Percentiles rank a stretch among this genome's conserved stretches.
These are phyloP conservation scores for Caloenas nicobarica DNA, from an alignment of 2,113 vertebrate species.

Conservation along the genomic window DNA sequence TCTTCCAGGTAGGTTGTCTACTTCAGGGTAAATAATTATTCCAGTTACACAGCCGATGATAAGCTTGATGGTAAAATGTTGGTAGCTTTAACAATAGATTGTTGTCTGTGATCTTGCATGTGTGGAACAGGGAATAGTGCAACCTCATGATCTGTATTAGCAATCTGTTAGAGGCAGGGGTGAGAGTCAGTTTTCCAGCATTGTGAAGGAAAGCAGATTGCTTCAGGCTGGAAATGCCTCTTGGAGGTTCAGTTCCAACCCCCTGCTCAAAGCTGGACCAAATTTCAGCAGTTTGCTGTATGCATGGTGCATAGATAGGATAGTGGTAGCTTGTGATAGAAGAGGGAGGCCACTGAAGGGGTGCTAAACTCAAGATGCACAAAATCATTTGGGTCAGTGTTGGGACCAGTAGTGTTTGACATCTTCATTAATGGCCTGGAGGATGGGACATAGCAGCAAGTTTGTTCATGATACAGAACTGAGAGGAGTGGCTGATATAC, in stretches of 20 bases:
- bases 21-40: background rate
- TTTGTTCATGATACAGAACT: background rate
- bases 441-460: background rate
- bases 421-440: background rate
- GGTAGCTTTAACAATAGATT: background rate
- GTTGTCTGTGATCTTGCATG: background rate
- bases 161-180: background rate
- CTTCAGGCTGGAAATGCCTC: background rate
- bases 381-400: background rate
- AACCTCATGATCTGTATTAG: background rate
- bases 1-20: background rate
- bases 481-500: background rate
- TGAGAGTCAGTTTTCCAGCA: background rate
- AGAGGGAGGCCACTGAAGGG: background rate
- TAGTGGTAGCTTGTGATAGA: background rate
- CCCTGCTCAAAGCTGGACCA: background rate
- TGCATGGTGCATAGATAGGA: background rate
- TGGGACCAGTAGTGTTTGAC: background rate
- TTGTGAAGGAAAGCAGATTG: background rate
- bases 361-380: background rate
- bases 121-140: background rate
- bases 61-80: background rate
- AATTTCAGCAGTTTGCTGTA: background rate
- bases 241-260: background rate
- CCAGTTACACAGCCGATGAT: background rate